A percentile compares a stretch with the other conserved stretches of the same genome.
Conservation (phyloP, 2,888 invertebrate species). For the Amphipoea lucens region DNA sequence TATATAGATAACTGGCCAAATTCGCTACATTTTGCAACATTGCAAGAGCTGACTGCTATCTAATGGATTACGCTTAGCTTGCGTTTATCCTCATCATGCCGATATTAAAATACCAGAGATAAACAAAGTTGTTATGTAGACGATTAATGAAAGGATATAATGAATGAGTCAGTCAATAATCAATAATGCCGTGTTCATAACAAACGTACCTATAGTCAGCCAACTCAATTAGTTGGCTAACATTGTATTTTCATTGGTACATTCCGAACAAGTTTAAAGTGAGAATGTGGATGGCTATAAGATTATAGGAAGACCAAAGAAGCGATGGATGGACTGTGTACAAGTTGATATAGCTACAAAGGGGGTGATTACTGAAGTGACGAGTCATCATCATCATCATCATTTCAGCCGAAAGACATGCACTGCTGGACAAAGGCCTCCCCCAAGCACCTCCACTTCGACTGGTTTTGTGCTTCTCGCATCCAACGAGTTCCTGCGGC, state of each 20-base stretch:
- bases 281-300: too few relatives aligned
- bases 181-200: neutral
- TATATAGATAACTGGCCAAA: neutral
- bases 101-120: conserved; percentile 40
- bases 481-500: too few relatives aligned
- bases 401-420: too few relatives aligned
- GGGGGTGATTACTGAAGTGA: neutral
- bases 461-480: too few relatives aligned
- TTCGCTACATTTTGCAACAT: conserved; percentile 11
- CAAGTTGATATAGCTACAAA: too few relatives aligned
- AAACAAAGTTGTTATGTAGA: conserved; percentile 1
- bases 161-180: conserved; percentile 20
- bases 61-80: conserved; percentile 32
- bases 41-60: conserved; percentile 20
- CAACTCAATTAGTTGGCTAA: too few relatives aligned
- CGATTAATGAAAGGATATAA: neutral
- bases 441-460: too few relatives aligned
- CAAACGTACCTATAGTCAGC: too few relatives aligned
- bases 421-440: too few relatives aligned
- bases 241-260: neutral
- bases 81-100: conserved; percentile 13
- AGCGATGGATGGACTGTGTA: neutral
- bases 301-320: neutral
- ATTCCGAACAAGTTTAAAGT: neutral
- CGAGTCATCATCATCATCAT: too few relatives aligned